A percentile compares a stretch with the other conserved stretches of the same genome.
Evolutionary conservation across 2,113 vertebrate genomes (phyloP).

Genomic region (Scopus umbretta): DNA sequence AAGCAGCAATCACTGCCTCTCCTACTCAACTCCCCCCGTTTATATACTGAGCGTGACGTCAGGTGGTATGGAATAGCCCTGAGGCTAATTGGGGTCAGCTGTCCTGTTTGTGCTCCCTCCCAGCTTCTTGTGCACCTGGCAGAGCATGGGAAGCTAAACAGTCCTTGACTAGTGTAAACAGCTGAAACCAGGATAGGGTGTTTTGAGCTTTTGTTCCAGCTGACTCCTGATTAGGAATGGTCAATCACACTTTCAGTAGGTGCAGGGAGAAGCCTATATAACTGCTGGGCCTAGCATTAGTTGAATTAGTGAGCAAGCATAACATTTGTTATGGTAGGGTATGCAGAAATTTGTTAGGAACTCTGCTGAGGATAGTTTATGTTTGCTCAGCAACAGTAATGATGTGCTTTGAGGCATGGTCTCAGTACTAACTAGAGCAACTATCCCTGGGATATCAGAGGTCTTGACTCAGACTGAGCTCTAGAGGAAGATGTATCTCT

Average conservation of each 20-base stretch:
- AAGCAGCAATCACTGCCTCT: too few relatives aligned
- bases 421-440: neutral
- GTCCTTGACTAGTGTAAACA: too few relatives aligned
- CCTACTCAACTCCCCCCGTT: too few relatives aligned
- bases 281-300: neutral
- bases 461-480: neutral
- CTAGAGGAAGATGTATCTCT: neutral
- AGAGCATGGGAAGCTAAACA: too few relatives aligned
- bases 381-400: neutral
- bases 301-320: neutral
- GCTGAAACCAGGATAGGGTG: too few relatives aligned
- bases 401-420: neutral
- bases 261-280: neutral
- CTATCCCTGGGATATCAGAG: neutral
- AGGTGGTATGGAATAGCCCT: too few relatives aligned
- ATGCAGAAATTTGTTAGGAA: neutral
- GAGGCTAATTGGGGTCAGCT: too few relatives aligned
- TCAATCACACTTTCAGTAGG: neutral
- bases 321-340: neutral
- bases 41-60: too few relatives aligned
- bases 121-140: too few relatives aligned
- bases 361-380: neutral
- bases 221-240: neutral
- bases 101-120: too few relatives aligned
- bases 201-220: neutral